Evolutionary conservation across 1,140 invertebrate species (phyloP), one percentile per base, ranked within the genome.

Genomic region (Caenorhabditis remanei): DNA sequence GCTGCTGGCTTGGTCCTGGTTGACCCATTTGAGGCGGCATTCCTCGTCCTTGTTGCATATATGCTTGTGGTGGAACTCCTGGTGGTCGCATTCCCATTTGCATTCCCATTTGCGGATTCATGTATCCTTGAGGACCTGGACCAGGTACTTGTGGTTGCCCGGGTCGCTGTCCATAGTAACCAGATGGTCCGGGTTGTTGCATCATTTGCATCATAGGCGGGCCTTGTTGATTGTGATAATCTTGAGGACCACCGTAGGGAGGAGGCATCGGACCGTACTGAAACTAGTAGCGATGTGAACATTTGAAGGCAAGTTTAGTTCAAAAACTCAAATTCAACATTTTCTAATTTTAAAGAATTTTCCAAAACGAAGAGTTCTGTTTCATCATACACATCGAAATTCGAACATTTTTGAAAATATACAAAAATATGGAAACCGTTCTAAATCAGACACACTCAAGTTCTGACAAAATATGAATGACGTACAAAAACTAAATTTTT

Each of bases 71-170:
- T 19, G 46, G 65, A 19, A 71, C 65, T 32, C 65, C 71, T 50
- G 19, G 71, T 9, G 63, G 24, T 0, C 71, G 71, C 71, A 79
- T 79, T 13, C 71, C 71, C 46, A 79, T 79, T 16, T 13, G 46
- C 71, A 79, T 79, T 50, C 71, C 71, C 71, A 79, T 79, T 79
- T 79, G 71, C 24, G 71, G 71, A 50, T 79, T 79, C 46, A 79
- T 79, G 24, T 79, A 79, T 50, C 71, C 71, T 79, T 75, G 67
- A 16, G 71, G 71, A 19, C 43, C 71, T n/a, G 71, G 71, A 13
- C 71, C 71, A 46, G 65, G 65, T 9, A 63, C 61, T 14, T 40
- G n/a, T 24, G 71, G 46, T 50, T 79, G 71, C 14, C 71, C 71
- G 11, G 71, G 71, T 24, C 71, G 40, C 16, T 79, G 71, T 32